Percentiles rank a stretch among this genome's conserved stretches.
phyloP scores from a whole-genome alignment of 23 tunicate genomes.

The Clavelina lepadiformis region DNA sequence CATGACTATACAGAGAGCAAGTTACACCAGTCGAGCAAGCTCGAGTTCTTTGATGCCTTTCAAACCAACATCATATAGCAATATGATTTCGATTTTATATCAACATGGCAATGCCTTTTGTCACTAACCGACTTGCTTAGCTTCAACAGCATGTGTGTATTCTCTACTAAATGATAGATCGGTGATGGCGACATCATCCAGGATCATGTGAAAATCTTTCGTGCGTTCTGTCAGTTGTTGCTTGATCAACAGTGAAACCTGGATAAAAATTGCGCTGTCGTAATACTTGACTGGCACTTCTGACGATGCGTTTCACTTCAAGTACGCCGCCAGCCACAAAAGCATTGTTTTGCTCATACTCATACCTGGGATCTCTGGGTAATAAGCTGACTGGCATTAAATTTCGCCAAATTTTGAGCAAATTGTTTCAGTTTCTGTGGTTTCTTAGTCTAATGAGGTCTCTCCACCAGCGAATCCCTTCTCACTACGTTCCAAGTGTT shows the following conservation, averaged over 20 bases:
- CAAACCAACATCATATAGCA: not conserved
- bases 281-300: not conserved
- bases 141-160: constrained; percentile 90
- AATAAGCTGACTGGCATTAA: constrained; percentile 89
- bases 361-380: constrained; percentile 91
- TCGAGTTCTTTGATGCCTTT: not conserved
- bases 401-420: no score
- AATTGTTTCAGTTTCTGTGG: no score
- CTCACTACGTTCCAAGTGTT: no score
- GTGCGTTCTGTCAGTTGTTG: constrained; percentile 78
- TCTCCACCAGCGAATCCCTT: no score
- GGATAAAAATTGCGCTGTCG: not conserved
- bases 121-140: constrained; percentile 92
- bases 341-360: not conserved
- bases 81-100: not conserved
- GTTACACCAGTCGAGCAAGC: no score
- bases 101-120: not conserved
- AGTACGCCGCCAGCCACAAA: not conserved
- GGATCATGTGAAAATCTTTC: constrained; percentile 77
- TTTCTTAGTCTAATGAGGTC: no score
- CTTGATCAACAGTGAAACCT: constrained; percentile 88
- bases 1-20: no score
- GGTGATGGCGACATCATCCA: constrained; percentile 99
- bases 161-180: constrained; percentile 87
- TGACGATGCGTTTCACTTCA: not conserved